Evolutionary conservation across 2,113 vertebrate genomes (phyloP), one percentile per base, ranked within the genome.

Genomic region (Boulengeromyrus knoepffleri): DNA sequence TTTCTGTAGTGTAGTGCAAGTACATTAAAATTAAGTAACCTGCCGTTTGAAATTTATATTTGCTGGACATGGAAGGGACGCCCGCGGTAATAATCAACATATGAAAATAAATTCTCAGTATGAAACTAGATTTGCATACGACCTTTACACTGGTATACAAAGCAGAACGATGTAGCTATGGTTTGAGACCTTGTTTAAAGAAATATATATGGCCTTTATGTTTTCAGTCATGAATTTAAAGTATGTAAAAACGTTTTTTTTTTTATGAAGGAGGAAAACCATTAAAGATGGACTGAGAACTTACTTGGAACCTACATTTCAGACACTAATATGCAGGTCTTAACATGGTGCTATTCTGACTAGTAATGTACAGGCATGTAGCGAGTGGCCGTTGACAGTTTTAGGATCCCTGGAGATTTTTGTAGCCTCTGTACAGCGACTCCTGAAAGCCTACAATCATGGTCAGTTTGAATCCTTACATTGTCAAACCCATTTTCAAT

Each of bases 71-170:
- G 47, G 17, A 87, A 56, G n/a, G 46, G 27, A 46, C 27, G 77
- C 77, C 85, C 31, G 13, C 13, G 21, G 27, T n/a, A 53, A 27
- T 87, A 27, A 36, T 49, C 84, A 27, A 31, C 45, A 86, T 31
- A 87, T 52, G 49, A 87, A 87, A 87, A 87, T 53, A 36, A 31
- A 87, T 87, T 53, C 31, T 87, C 10, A 53, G 50, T 87, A 53
- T 87, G 85, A 53, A 53, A 31, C 5, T 56, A 87, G n/a, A 87
- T 87, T 87, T 31, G 27, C 85, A 53, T 87, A 56, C 7, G 27
- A 21, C 85, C 49, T 52, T 87, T 42, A 19, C 50, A 15, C 50
- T 39, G 6, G 47, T 10, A 53, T 87, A 31, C n/a, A 56, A 17
- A 87, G 7, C 49, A 50, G 47, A 86, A 47, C 21, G 39, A n/a